A percentile compares a stretch with the other conserved stretches of the same genome.
Evolutionary conservation across 2,888 invertebrate species (phyloP).

Genomic region (Calephelis perditalis): DNA sequence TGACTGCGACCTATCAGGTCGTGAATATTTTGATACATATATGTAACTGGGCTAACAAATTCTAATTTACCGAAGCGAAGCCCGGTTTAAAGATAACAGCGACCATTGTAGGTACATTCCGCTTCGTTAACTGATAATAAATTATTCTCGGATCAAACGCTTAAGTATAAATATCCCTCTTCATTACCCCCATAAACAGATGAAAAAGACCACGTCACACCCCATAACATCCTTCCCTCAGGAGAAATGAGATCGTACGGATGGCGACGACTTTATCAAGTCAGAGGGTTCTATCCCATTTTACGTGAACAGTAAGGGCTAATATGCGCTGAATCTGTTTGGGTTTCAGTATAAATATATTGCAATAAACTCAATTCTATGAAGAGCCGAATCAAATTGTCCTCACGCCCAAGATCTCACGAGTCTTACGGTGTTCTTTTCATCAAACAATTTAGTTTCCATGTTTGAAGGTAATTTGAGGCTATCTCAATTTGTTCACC

Average conservation of each 20-base stretch:
- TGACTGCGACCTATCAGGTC: too few species aligned
- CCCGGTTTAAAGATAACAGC: too few species aligned
- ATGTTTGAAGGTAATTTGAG: neutral
- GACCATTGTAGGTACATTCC: neutral
- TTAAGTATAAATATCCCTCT: slow-evolving; percentile 26
- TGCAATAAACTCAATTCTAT: slow-evolving; percentile 7
- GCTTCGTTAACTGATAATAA: slow-evolving; percentile 9
- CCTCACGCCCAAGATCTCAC: slow-evolving; percentile 33
- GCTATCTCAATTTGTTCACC: too few species aligned
- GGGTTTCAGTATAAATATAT: neutral
- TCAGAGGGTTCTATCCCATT: neutral
- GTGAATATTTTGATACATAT: too few species aligned
- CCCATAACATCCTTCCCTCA: slow-evolving; percentile 25
- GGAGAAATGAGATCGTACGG: slow-evolving; percentile 21
- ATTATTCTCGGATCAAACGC: slow-evolving; percentile 22
- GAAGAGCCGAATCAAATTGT: slow-evolving; percentile 29
- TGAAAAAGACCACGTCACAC: slow-evolving; percentile 28
- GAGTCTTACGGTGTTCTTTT: slow-evolving; percentile 28
- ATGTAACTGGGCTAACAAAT: too few species aligned
- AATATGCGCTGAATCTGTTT: slow-evolving; percentile 9
- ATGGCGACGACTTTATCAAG: neutral
- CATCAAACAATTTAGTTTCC: slow-evolving; percentile 15
- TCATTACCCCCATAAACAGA: slow-evolving; percentile 27
- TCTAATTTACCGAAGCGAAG: too few species aligned
- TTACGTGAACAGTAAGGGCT: slow-evolving; percentile 3